phyloP scores from a whole-genome alignment of 2,797 vertebrate genomes.

The Triplophysa bombifrons region DNA sequence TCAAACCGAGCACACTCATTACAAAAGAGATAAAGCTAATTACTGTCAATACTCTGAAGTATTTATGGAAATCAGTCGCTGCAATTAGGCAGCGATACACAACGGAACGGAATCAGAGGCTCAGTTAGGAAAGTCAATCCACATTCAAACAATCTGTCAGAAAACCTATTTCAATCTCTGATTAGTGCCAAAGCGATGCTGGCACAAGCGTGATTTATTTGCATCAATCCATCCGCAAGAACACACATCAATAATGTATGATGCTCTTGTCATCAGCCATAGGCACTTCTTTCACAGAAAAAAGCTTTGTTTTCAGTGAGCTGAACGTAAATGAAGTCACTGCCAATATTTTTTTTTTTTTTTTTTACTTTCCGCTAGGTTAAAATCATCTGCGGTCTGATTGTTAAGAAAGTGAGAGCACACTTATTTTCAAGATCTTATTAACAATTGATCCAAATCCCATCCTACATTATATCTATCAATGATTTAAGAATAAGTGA shows the following conservation, averaged over 20 bases:
- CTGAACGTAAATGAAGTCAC: neutral
- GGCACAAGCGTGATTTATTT: conserved; percentile 55
- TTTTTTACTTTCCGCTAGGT: too few relatives aligned
- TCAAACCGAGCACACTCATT: conserved; percentile 73
- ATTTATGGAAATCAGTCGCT: conserved; percentile 73
- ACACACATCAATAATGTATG: conserved; percentile 18
- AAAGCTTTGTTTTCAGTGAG: neutral
- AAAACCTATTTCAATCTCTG: conserved; percentile 71
- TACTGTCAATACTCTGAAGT: conserved; percentile 75
- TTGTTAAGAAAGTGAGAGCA: too few relatives aligned
- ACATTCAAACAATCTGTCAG: conserved; percentile 68
- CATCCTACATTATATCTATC: too few relatives aligned
- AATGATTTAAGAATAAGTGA: too few relatives aligned
- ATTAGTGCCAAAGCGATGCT: conserved; percentile 64
- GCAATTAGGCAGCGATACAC: conserved; percentile 69
- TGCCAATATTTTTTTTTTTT: neutral
- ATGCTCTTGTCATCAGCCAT: neutral
- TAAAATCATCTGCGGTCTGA: too few relatives aligned
- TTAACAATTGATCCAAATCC: too few relatives aligned
- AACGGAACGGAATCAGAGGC: conserved; percentile 66
- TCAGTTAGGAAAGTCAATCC: conserved; percentile 73
- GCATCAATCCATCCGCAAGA: conserved; percentile 45
- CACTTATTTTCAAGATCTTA: too few relatives aligned
- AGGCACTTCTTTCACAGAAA: neutral
- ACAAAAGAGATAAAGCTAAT: conserved; percentile 76